A percentile compares a stretch with the other conserved stretches of the same genome.
Evolutionary conservation across 2,113 vertebrate species (phyloP).

Genomic region (Cathartes aura): DNA sequence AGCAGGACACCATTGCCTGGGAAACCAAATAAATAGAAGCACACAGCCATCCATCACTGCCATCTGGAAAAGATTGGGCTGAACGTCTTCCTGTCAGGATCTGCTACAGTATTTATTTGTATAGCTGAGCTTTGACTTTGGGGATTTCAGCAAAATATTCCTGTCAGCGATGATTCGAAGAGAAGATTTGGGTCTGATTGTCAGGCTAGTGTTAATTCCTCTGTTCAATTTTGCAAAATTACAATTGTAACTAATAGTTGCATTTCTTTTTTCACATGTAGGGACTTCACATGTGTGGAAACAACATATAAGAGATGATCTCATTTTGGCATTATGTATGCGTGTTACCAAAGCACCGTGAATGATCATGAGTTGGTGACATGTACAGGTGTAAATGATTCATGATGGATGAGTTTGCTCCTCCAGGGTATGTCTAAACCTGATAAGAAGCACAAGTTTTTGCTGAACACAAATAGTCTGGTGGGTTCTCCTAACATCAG

Average conservation of each 20-base stretch:
- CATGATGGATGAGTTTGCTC: conserved; percentile 48
- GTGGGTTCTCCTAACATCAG: neutral
- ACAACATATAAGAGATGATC: conserved; percentile 23
- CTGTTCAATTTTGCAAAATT: conserved; percentile 19
- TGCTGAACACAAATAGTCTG: conserved; percentile 1
- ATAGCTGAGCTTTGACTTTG: conserved; percentile 78
- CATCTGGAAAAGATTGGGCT: conserved; percentile 93
- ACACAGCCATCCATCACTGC: conserved; percentile 89
- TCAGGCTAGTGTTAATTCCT: conserved; percentile 68
- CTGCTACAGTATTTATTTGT: conserved; percentile 90
- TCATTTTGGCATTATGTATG: conserved; percentile 20
- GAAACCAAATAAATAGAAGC: conserved; percentile 87
- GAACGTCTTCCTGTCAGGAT: conserved; percentile 83
- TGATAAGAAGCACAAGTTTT: conserved; percentile 30
- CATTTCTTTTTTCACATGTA: conserved; percentile 13
- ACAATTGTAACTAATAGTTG: neutral
- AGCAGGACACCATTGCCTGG: conserved; percentile 79
- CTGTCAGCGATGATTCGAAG: conserved; percentile 74
- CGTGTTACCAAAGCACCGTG: neutral
- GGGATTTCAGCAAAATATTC: conserved; percentile 76
- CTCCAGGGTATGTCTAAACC: neutral
- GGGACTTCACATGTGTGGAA: neutral
- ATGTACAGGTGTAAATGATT: conserved; percentile 49
- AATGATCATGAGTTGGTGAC: conserved; percentile 35
- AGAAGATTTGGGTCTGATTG: conserved; percentile 67